A percentile compares a stretch with the other conserved stretches of the same genome.
Conservation (phyloP, 2,888 invertebrate genomes). For the Tanytarsus gracilentus region DNA sequence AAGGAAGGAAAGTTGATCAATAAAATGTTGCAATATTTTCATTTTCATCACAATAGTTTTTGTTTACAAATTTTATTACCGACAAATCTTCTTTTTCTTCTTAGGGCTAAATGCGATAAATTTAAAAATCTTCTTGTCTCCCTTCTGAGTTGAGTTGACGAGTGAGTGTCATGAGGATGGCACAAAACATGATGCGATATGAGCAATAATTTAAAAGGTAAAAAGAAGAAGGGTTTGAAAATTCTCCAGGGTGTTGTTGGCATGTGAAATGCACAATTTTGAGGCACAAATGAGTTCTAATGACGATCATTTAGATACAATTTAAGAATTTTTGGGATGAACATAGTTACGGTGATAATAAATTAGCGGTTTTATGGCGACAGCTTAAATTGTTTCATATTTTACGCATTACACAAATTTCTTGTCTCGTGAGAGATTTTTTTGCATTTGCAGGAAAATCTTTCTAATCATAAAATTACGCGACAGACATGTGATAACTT, state of each 20-base stretch:
- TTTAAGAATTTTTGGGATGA: constrained; percentile 4
- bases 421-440: background rate
- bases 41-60: constrained; percentile 16
- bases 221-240: too few species aligned
- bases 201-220: too few species aligned
- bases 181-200: too few species aligned
- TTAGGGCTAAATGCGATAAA: too few species aligned
- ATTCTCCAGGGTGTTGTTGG: background rate
- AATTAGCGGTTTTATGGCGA: constrained; percentile 27
- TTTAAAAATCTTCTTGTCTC: constrained; percentile 11
- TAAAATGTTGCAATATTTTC: constrained; percentile 28
- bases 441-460: background rate
- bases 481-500: too few species aligned
- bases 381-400: constrained; percentile 6
- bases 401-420: constrained; percentile 16
- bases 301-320: constrained; percentile 20
- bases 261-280: background rate
- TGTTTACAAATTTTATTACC: constrained; percentile 28
- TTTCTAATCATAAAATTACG: background rate
- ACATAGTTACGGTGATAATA: constrained; percentile 16
- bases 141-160: constrained; percentile 14
- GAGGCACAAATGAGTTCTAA: constrained; percentile 14
- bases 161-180: background rate
- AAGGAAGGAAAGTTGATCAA: constrained; percentile 20
- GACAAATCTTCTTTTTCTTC: constrained; percentile 14